Base-by-base conservation (phyloP, 2,888 invertebrate genomes). In the Tigriopus californicus region DNA sequence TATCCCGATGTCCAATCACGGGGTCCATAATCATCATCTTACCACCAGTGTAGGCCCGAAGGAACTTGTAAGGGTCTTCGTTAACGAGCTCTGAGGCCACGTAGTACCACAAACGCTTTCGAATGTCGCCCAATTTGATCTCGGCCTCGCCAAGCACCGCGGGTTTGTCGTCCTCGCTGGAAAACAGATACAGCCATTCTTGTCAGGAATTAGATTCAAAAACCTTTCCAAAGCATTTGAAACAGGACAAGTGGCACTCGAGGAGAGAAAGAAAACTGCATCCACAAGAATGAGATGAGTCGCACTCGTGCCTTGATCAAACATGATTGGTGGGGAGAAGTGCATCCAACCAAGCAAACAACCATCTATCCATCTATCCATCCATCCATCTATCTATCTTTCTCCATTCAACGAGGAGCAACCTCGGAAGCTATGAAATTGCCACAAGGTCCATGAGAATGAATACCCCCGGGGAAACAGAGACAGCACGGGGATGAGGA, bases 71-170 rank as follows among this genome's bases (percentile, higher is more conserved):
- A 0, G 78, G 76, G 67, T 88, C 87, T 63, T 80, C 77, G 54
- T 77, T 75, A 40, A 79, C 74, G 20, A 91, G 69, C 69, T 91
- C 89, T 6, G 74, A 64, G 0, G 87, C 87, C 61, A 91, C 79
- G 13, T 71, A 71, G 64, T 74, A 74, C 65, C 84, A 81, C 61
- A 77, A 74, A 1, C 75, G 76, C n/a, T 73, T 71, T 1, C 77
- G 72, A 1, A 90, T 69, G 62, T 78, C 78, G 44, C 76, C 71
- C 1, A 91, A 69, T 42, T 86, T 77, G 15, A 75, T 73, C 63
- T 79, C 76, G 0, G 85, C 86, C 66, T 83, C 81, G 1, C 70
- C 66, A 11, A 83, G 67, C 10, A 80, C 72, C 2, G 70, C 66
- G 0, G 73, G 72, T 56, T 72, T 73, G 64, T 80, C 78, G 25